These are phyloP conservation scores for Sapajus apella DNA, from an alignment of 2,113 vertebrate genomes.

Conservation along the genomic window DNA sequence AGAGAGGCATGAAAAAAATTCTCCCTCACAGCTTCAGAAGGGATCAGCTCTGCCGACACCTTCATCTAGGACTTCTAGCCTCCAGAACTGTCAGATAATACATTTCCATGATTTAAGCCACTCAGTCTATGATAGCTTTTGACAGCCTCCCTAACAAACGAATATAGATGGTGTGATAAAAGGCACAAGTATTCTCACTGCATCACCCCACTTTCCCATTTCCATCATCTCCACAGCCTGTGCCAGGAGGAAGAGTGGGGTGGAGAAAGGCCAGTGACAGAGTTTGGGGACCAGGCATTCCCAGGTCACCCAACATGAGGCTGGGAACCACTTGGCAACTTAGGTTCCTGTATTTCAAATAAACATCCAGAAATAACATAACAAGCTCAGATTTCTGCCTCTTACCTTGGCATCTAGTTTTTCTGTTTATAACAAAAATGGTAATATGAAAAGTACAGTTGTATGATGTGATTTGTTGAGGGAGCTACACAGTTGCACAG, in stretches of 20 bases:
- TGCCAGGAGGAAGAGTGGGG: background rate
- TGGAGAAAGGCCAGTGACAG: background rate
- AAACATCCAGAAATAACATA: background rate
- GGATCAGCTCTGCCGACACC: background rate
- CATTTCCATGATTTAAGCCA: background rate
- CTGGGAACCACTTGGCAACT: background rate
- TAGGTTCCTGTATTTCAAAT: background rate
- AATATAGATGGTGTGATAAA: background rate
- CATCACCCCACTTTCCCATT: background rate
- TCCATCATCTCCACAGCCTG: background rate
- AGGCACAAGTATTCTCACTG: background rate
- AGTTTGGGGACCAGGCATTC: background rate
- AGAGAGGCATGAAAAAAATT: background rate
- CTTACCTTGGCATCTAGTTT: background rate
- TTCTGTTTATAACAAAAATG: background rate
- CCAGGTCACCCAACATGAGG: background rate
- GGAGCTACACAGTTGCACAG: too few relatives aligned
- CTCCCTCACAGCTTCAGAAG: too few relatives aligned
- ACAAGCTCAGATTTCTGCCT: background rate
- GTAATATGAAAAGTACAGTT: background rate
- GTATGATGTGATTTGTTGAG: background rate
- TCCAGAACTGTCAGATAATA: background rate
- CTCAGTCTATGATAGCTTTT: background rate
- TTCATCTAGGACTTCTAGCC: background rate
- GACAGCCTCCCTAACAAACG: background rate